These are phyloP conservation scores for Chiloscyllium punctatum DNA, from an alignment of 2,797 vertebrate species.

Conservation along the genomic window DNA sequence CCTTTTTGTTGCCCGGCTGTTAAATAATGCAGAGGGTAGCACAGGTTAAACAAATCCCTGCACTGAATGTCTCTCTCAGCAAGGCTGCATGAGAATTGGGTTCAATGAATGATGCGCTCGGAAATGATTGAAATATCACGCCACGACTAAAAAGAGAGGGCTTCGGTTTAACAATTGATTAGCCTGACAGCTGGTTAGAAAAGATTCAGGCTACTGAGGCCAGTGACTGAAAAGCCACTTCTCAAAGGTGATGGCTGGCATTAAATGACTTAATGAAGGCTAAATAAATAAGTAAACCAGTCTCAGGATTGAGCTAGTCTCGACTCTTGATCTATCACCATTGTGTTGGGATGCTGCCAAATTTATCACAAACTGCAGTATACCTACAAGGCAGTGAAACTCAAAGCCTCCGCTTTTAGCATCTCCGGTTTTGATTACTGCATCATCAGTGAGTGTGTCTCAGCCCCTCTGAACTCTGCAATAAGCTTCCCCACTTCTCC, in stretches of 20 bases:
- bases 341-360: neutral
- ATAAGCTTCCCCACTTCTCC: neutral
- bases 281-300: neutral
- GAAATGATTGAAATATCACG: neutral
- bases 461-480: neutral
- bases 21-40: conserved; percentile 17
- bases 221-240: neutral
- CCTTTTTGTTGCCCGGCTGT: neutral
- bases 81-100: neutral
- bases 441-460: neutral
- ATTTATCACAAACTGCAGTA: neutral
- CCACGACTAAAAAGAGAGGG: neutral
- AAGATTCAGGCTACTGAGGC: neutral
- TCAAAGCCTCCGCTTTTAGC: neutral
- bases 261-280: neutral
- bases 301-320: neutral
- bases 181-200: neutral
- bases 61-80: neutral
- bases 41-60: conserved; percentile 35
- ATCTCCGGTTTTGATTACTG: too few species aligned
- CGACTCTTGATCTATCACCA: neutral
- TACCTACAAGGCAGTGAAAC: neutral
- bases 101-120: neutral
- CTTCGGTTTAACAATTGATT: neutral
- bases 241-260: neutral